Evolutionary conservation across 2,888 invertebrate genomes (phyloP).

Genomic region (Leistus spinibarbis): DNA sequence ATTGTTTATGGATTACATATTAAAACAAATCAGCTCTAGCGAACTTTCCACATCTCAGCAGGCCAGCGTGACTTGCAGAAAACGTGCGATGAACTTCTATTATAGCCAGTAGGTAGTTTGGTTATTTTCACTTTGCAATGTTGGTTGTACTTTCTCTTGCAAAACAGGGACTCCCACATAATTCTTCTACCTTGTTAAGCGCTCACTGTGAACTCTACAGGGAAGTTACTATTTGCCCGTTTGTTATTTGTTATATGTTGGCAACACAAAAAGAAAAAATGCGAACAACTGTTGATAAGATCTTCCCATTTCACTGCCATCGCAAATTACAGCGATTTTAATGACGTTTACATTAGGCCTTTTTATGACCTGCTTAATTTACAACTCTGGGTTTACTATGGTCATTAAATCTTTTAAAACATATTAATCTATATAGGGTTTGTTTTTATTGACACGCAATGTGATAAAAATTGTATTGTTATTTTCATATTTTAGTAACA

Average conservation of each 20-base stretch:
- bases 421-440: too few relatives aligned
- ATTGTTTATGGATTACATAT: conserved; percentile 19
- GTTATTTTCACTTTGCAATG: conserved; percentile 10
- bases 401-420: not conserved
- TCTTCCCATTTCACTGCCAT: conserved; percentile 21
- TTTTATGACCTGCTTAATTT: not conserved
- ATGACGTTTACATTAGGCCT: not conserved
- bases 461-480: too few relatives aligned
- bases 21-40: conserved; percentile 24
- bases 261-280: not conserved
- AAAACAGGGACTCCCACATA: conserved; percentile 26
- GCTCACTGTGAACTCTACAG: not conserved
- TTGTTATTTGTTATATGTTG: conserved; percentile 17
- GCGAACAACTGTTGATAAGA: conserved; percentile 7
- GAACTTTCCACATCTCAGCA: conserved; percentile 19
- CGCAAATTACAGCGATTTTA: not conserved
- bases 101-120: conserved; percentile 13
- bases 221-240: conserved; percentile 29
- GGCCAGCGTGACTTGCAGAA: not conserved
- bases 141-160: not conserved
- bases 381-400: not conserved
- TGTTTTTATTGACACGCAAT: too few relatives aligned
- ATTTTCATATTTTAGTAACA: too few relatives aligned
- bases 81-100: not conserved
- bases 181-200: conserved; percentile 20